phyloP scores from a whole-genome alignment of 1,140 invertebrate genomes.

The Sogatella furcifera region DNA sequence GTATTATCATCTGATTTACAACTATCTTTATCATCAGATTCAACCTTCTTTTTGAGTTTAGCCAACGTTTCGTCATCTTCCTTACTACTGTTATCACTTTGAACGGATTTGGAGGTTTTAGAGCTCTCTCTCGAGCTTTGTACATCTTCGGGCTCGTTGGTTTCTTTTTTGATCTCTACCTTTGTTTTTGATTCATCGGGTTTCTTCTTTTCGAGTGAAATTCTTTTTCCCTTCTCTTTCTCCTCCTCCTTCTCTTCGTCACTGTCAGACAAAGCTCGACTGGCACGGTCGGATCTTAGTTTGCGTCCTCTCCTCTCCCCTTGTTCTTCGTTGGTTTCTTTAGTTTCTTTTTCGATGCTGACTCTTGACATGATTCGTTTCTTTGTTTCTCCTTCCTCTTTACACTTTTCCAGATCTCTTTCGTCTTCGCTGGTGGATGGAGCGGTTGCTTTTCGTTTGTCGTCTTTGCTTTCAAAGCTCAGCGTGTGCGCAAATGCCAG shows the following conservation, averaged over 20 bases:
- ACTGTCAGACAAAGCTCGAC: neutral
- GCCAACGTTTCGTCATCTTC: neutral
- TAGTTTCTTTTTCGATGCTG: neutral
- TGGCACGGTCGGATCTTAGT: neutral
- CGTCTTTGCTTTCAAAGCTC: neutral
- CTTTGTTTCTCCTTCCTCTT: neutral
- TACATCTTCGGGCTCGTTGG: too few relatives aligned
- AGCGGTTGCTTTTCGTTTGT: conserved; percentile 11
- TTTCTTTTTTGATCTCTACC: too few relatives aligned
- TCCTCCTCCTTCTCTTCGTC: conserved; percentile 22
- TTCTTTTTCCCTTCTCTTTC: conserved; percentile 18
- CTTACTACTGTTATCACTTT: conserved; percentile 8
- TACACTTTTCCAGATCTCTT: neutral
- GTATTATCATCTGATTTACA: neutral
- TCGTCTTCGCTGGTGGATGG: neutral
- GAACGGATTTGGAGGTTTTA: neutral
- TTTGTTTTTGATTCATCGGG: too few relatives aligned
- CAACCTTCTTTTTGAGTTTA: conserved; percentile 7
- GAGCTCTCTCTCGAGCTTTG: too few relatives aligned
- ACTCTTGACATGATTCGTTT: neutral
- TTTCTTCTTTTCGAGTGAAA: neutral
- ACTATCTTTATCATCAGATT: neutral
- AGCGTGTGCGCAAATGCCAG: too few relatives aligned
- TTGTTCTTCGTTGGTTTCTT: neutral
- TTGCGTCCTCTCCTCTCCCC: neutral